Base-by-base conservation (phyloP, 2,888 invertebrate genomes). In the Ptilodon capucinus region DNA sequence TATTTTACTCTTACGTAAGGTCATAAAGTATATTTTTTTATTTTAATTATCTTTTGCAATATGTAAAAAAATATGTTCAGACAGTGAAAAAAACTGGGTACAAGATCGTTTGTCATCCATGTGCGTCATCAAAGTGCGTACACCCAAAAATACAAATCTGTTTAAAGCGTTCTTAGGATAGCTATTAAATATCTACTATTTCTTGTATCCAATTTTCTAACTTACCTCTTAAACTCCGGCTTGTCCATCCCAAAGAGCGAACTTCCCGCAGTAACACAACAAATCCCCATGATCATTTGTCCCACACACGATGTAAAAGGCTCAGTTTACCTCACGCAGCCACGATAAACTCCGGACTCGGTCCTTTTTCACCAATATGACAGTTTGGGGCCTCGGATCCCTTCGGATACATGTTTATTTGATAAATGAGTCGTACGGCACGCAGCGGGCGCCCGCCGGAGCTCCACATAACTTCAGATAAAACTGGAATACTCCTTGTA, bases 401-500 rank as follows among this genome's bases (percentile, higher is more conserved):
- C 48, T 46, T 54, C 48, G 46, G 51, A 50, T 54, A 60, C 57
- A 66, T 60, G 47, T 66, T 66, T 66, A 60, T 64, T 57, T 64
- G 63, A 64, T 62, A 66, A 66, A 64, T 63, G 41, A 60, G 53
- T 34, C 38, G 40, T 43, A 35, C 36, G 28, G 25, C 50, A 18
- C 17, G 43, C n/a, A n/a, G n/a, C n/a, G 51, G 36, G 40, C 35
- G 57, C 44, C 30, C 30, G 42, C 3, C 36, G 2, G 62, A 48
- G 54, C 48, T 42, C 57, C 53, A 66, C 57, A 41, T 42, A 42
- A 40, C 48, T 16, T 9, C 40, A 16, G 53, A 51, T 52, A 47
- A 51, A 48, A 52, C 49, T 48, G 49, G 25, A 40, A 25, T 36
- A 34, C 32, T 44, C 40, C 49, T 49, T 44, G 48, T 44, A 35